Conservation (phyloP, 1,140 invertebrate species). For the Dreissena polymorpha region DNA sequence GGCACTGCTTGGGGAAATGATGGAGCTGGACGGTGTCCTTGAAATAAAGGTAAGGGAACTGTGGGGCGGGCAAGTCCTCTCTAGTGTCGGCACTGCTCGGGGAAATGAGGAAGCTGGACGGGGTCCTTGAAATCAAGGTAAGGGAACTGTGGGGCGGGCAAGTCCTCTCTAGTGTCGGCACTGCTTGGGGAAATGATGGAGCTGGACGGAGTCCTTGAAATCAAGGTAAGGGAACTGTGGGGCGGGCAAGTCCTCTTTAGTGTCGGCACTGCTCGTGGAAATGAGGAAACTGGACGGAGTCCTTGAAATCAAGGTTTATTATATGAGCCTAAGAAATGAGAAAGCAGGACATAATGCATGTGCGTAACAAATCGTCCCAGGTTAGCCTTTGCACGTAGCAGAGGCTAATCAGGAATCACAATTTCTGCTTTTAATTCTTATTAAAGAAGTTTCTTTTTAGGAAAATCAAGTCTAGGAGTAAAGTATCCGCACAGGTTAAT, state of each 20-base stretch:
- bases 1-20: slow-evolving; percentile 81
- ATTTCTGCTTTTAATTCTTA: too few species aligned
- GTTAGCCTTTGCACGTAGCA: too few species aligned
- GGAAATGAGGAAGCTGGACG: slow-evolving; percentile 72
- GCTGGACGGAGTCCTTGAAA: slow-evolving; percentile 56
- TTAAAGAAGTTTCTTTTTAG: too few species aligned
- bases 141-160: slow-evolving; percentile 81
- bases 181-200: slow-evolving; percentile 80
- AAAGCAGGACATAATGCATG: too few species aligned
- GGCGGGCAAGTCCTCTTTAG: slow-evolving; percentile 82
- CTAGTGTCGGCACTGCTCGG: slow-evolving; percentile 82
- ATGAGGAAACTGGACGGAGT: slow-evolving; percentile 67
- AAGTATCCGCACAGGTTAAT: too few species aligned
- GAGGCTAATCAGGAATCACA: not conserved
- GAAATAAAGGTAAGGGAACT: slow-evolving; percentile 75
- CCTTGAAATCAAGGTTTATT: slow-evolving; percentile 66
- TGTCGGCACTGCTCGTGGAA: slow-evolving; percentile 82
- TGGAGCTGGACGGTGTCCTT: slow-evolving; percentile 61
- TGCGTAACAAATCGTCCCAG: too few species aligned
- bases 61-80: slow-evolving; percentile 83
- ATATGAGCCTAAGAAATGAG: too few species aligned
- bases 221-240: slow-evolving; percentile 80
- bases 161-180: slow-evolving; percentile 82
- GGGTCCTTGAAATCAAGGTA: slow-evolving; percentile 64
- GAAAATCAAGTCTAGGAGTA: too few species aligned